Evolutionary conservation across 2,113 vertebrate genomes (phyloP).

Genomic region (Mus pahari): DNA sequence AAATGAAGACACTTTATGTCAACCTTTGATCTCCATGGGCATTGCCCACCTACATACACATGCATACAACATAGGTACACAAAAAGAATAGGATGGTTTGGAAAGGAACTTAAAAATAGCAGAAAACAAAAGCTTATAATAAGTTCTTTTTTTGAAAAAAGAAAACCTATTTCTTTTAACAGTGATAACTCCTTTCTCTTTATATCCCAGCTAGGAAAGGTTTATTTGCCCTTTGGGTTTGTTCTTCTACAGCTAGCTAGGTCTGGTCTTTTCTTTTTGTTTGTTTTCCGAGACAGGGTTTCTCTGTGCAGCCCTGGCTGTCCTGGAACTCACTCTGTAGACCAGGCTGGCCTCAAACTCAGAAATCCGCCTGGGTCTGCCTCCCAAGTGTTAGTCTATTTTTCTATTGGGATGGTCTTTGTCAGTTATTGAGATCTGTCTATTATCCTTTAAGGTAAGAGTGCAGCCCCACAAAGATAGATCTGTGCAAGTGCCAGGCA

Average conservation of each 20-base stretch:
- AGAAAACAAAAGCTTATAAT: background rate
- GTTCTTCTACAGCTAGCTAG: background rate
- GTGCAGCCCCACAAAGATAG: background rate
- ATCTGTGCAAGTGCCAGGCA: background rate
- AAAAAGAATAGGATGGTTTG: background rate
- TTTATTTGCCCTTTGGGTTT: conserved; percentile 29
- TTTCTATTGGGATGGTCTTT: background rate
- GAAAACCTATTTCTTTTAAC: background rate
- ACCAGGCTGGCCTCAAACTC: too few species aligned
- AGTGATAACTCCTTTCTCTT: background rate
- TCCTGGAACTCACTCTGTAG: too few species aligned
- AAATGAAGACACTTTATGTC: background rate
- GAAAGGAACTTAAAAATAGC: background rate
- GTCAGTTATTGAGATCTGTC: background rate
- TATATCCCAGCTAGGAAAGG: background rate
- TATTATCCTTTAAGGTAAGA: background rate
- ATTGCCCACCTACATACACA: background rate
- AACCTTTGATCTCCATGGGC: background rate
- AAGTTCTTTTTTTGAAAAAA: background rate
- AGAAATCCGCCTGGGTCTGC: too few species aligned
- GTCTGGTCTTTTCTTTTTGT: too few species aligned
- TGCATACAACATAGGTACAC: background rate
- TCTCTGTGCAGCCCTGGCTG: too few species aligned
- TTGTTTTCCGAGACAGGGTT: too few species aligned
- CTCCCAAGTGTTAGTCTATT: too few species aligned